phyloP scores from a whole-genome alignment of 2,113 vertebrate species.

The Datnioides undecimradiatus region DNA sequence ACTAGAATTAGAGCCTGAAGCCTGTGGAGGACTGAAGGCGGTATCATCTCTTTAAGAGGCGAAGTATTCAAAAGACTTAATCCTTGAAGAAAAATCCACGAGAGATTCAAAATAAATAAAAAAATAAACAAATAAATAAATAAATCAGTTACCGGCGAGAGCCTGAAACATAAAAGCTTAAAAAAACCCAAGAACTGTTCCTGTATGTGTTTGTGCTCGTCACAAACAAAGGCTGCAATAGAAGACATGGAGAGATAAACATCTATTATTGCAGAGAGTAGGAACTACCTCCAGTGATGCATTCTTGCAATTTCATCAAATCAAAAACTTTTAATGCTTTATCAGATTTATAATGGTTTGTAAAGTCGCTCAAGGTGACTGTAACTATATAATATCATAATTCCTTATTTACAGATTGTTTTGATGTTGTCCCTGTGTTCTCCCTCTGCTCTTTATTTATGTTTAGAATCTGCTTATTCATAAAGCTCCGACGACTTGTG shows the following conservation, averaged over 20 bases:
- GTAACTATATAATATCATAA: background rate
- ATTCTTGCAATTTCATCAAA: background rate
- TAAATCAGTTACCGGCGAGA: slow-evolving; percentile 8
- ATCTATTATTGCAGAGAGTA: background rate
- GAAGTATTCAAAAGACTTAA: slow-evolving; percentile 56
- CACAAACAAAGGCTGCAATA: slow-evolving; percentile 5
- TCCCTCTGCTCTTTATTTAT: background rate
- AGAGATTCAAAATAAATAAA: background rate
- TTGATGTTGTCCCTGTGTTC: background rate
- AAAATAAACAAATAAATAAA: slow-evolving; percentile 15
- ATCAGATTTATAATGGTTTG: background rate
- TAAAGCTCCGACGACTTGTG: background rate
- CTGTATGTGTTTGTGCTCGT: slow-evolving; percentile 18
- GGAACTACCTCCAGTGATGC: background rate
- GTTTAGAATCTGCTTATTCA: background rate
- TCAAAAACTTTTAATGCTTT: background rate
- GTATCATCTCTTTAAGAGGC: slow-evolving; percentile 41
- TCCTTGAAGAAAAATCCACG: slow-evolving; percentile 50
- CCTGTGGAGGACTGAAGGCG: slow-evolving; percentile 41
- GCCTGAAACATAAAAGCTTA: slow-evolving; percentile 16
- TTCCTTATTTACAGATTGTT: background rate
- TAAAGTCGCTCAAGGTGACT: background rate
- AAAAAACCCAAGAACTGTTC: slow-evolving; percentile 19
- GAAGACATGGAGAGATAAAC: background rate
- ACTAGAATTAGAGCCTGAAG: slow-evolving; percentile 46